Conservation (phyloP, 2,888 invertebrate species). For the Pristionchus exspectatus region DNA sequence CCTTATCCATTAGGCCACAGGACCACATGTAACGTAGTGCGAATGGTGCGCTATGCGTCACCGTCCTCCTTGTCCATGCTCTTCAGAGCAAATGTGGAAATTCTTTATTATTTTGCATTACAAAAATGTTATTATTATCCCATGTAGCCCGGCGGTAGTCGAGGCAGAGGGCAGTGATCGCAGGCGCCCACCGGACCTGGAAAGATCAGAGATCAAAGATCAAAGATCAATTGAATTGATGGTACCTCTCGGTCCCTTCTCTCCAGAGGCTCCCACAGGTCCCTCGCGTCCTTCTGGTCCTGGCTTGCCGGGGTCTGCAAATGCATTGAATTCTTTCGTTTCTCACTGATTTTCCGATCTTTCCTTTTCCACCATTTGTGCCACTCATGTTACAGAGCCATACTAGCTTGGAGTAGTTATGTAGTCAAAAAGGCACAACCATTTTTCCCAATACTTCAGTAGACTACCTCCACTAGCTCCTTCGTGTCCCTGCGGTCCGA, state of each 20-base stretch:
- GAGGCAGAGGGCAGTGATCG: constrained; percentile 66
- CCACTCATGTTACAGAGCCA: too few relatives aligned
- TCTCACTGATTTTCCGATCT: too few relatives aligned
- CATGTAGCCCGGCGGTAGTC: constrained; percentile 67
- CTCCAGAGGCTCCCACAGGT: constrained; percentile 61
- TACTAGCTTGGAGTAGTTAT: too few relatives aligned
- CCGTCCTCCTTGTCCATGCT: too few relatives aligned
- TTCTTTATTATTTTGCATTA: too few relatives aligned
- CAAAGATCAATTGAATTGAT: background rate
- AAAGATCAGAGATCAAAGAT: background rate
- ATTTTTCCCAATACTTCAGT: background rate
- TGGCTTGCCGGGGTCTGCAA: constrained; percentile 59
- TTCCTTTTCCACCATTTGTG: too few relatives aligned
- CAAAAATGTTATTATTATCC: constrained; percentile 19
- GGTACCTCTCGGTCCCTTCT: constrained; percentile 58
- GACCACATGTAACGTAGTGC: constrained; percentile 1
- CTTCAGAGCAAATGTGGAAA: too few relatives aligned
- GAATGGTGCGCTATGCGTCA: too few relatives aligned
- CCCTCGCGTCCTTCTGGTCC: constrained; percentile 67
- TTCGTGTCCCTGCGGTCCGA: constrained; percentile 63
- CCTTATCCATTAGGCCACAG: constrained; percentile 72
- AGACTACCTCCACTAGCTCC: constrained; percentile 52
- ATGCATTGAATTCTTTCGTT: background rate
- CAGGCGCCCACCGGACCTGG: constrained; percentile 65
- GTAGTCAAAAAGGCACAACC: too few relatives aligned